A percentile compares a stretch with the other conserved stretches of the same genome.
Evolutionary conservation across 2,888 invertebrate species (phyloP).

Genomic region (Carcina quercana): DNA sequence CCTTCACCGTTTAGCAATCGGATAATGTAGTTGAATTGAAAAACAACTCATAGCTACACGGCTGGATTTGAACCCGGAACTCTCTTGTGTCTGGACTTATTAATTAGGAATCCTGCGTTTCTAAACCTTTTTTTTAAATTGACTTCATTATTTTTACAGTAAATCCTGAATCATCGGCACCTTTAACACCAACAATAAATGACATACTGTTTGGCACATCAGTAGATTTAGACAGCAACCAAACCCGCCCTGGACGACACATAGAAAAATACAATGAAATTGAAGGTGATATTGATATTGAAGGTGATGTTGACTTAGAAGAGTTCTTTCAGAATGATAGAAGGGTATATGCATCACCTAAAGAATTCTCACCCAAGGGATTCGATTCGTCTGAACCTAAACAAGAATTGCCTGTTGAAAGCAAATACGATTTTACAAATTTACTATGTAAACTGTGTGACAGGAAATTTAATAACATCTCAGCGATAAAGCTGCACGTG

Average conservation of each 20-base stretch:
- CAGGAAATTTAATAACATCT: constrained; percentile 26
- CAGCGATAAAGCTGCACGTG: constrained; percentile 20
- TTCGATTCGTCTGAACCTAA: neutral
- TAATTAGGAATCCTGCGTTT: too few species aligned
- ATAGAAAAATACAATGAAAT: constrained; percentile 23
- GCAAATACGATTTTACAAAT: constrained; percentile 4
- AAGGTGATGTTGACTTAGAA: too few species aligned
- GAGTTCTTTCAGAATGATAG: constrained; percentile 27
- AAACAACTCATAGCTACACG: too few species aligned
- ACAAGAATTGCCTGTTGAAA: neutral
- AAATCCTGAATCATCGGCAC: constrained; percentile 20
- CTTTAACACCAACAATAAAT: constrained; percentile 48
- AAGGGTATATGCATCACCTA: constrained; percentile 1
- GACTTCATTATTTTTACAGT: constrained; percentile 1
- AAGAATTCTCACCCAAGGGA: neutral
- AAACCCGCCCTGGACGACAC: constrained; percentile 12
- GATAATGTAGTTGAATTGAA: too few species aligned
- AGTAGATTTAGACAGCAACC: constrained; percentile 19
- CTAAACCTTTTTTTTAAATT: too few species aligned
- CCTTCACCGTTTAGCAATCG: too few species aligned
- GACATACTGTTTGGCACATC: constrained; percentile 51
- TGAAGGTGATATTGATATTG: constrained; percentile 25
- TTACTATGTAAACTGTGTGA: constrained; percentile 41
- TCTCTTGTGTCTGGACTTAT: too few species aligned
- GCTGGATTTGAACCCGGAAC: too few species aligned